A percentile compares a stretch with the other conserved stretches of the same genome.
Conservation (phyloP, 2,888 invertebrate species). For the Cosmia pyralina region DNA sequence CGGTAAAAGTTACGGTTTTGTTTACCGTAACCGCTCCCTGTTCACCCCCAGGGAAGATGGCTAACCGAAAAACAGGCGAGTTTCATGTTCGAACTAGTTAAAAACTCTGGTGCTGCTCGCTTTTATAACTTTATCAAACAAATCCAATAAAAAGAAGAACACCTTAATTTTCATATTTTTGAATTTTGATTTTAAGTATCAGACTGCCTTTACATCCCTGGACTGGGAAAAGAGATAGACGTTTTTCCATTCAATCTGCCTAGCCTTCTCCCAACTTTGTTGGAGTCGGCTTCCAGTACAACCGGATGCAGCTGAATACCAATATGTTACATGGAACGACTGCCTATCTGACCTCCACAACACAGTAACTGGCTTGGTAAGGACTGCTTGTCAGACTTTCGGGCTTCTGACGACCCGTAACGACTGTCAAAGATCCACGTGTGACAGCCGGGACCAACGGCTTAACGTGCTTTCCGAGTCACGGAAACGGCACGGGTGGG, state of each 20-base stretch:
- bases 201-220: background rate
- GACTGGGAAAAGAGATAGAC: background rate
- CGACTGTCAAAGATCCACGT: too few species aligned
- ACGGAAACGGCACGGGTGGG: too few species aligned
- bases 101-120: slow-evolving; percentile 44
- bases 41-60: slow-evolving; percentile 64
- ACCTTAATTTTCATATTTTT: background rate
- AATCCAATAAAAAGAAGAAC: slow-evolving; percentile 17
- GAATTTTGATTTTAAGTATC: slow-evolving; percentile 13
- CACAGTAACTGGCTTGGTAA: background rate
- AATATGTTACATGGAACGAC: background rate
- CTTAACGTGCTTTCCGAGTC: too few species aligned
- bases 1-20: slow-evolving; percentile 78
- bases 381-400: background rate
- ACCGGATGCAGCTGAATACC: background rate
- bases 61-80: slow-evolving; percentile 64
- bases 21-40: slow-evolving; percentile 72
- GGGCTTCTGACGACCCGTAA: background rate
- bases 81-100: slow-evolving; percentile 60
- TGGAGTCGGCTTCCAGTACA: background rate
- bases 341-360: background rate
- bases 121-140: slow-evolving; percentile 35
- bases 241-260: background rate
- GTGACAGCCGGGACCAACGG: too few species aligned
- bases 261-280: background rate